phyloP scores from a whole-genome alignment of 2,113 vertebrate genomes.

The Atrichornis clamosus region DNA sequence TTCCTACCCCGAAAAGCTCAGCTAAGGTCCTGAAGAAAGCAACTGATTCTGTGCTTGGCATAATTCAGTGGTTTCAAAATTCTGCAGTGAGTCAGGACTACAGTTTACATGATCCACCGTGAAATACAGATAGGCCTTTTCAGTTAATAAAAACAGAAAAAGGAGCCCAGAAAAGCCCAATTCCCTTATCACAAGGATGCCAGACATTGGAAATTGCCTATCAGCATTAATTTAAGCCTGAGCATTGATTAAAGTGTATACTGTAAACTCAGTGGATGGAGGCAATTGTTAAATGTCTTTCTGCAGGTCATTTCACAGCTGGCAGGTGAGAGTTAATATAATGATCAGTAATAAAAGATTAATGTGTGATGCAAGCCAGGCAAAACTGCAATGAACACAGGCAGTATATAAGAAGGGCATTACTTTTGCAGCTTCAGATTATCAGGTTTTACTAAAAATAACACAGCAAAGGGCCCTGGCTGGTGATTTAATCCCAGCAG shows the following conservation, averaged over 20 bases:
- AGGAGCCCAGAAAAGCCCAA: slow-evolving; percentile 41
- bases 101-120: slow-evolving; percentile 41
- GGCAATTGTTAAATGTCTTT: slow-evolving; percentile 55
- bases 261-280: slow-evolving; percentile 44
- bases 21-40: neutral
- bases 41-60: neutral
- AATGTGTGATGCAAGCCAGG: slow-evolving; percentile 37
- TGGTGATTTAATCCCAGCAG: neutral
- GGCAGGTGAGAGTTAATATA: slow-evolving; percentile 63
- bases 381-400: slow-evolving; percentile 20
- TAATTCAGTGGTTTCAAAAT: slow-evolving; percentile 9
- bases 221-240: slow-evolving; percentile 71
- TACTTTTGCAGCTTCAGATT: neutral
- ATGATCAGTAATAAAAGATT: slow-evolving; percentile 65
- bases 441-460: neutral
- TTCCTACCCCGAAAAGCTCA: slow-evolving; percentile 1
- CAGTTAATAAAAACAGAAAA: slow-evolving; percentile 10
- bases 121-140: slow-evolving; percentile 36
- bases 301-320: slow-evolving; percentile 65
- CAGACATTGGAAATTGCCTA: slow-evolving; percentile 67
- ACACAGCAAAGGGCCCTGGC: neutral
- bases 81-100: neutral
- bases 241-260: slow-evolving; percentile 64
- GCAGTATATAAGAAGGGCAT: neutral
- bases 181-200: slow-evolving; percentile 54